phyloP scores from a whole-genome alignment of 1,140 invertebrate species.

The Trichomalopsis sarcophagae region DNA sequence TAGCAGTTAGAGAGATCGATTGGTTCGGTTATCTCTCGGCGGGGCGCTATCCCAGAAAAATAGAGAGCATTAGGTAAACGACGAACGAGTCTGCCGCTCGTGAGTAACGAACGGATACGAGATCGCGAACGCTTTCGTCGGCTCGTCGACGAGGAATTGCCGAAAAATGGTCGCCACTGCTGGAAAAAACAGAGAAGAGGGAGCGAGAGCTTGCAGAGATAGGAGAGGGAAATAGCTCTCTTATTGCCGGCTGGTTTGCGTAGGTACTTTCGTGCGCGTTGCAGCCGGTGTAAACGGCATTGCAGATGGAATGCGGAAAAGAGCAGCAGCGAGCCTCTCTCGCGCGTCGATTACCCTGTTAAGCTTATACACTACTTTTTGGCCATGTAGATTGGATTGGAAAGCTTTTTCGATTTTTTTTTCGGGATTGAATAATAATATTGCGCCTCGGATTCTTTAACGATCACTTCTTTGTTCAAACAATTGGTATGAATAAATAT shows the following conservation, averaged over 20 bases:
- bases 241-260: background rate
- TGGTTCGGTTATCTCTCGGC: conserved; percentile 48
- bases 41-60: conserved; percentile 40
- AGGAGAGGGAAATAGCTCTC: too few relatives aligned
- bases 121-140: conserved; percentile 15
- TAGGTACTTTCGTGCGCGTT: background rate
- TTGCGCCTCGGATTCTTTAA: too few relatives aligned
- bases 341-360: background rate
- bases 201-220: background rate
- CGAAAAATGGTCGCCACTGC: conserved; percentile 10
- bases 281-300: background rate
- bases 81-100: background rate
- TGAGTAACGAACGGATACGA: background rate
- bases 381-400: too few relatives aligned
- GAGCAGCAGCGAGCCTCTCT: background rate
- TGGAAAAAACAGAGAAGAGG: background rate
- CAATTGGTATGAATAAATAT: too few relatives aligned
- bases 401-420: too few relatives aligned
- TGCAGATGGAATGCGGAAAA: conserved; percentile 54
- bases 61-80: conserved; percentile 54
- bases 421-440: too few relatives aligned
- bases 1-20: conserved; percentile 56
- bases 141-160: background rate
- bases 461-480: too few relatives aligned
- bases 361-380: background rate